A percentile compares a stretch with the other conserved stretches of the same genome.
Conservation (phyloP, 2,888 invertebrate genomes). For the Pseudococcus longispinus region DNA sequence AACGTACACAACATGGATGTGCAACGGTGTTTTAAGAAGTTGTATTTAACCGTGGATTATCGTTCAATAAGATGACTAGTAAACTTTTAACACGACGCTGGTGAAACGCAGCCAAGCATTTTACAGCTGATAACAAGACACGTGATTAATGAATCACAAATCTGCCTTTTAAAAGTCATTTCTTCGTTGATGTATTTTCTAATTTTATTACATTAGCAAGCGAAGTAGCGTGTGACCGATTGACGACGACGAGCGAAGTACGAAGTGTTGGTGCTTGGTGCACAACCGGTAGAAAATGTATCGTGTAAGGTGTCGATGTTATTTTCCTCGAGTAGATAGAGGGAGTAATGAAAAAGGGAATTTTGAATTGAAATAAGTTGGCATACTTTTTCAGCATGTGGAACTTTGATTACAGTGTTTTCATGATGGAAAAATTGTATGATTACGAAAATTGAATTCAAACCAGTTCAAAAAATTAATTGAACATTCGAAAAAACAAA, state of each 20-base stretch:
- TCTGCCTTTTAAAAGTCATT: conserved; percentile 53
- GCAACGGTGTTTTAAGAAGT: conserved; percentile 37
- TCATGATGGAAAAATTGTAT: too few species aligned
- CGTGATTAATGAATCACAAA: conserved; percentile 56
- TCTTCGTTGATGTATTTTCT: conserved; percentile 33
- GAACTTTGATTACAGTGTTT: too few species aligned
- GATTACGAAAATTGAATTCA: too few species aligned
- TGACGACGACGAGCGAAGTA: not conserved
- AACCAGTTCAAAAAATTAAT: too few species aligned
- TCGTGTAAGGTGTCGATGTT: not conserved
- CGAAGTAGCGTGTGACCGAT: conserved; percentile 29
- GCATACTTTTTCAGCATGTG: too few species aligned
- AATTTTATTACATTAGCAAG: conserved; percentile 39
- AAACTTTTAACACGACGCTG: conserved; percentile 49
- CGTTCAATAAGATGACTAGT: conserved; percentile 55
- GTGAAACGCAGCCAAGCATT: conserved; percentile 56
- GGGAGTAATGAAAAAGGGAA: not conserved
- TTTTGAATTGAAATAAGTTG: too few species aligned
- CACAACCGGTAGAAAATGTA: not conserved
- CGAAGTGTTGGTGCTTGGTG: not conserved
- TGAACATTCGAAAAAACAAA: too few species aligned
- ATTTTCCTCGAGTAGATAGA: not conserved
- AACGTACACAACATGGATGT: conserved; percentile 29
- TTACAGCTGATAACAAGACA: conserved; percentile 56
- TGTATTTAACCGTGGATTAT: conserved; percentile 46